phyloP scores from a whole-genome alignment of 2,113 vertebrate species.

The Gymnobelideus leadbeateri region DNA sequence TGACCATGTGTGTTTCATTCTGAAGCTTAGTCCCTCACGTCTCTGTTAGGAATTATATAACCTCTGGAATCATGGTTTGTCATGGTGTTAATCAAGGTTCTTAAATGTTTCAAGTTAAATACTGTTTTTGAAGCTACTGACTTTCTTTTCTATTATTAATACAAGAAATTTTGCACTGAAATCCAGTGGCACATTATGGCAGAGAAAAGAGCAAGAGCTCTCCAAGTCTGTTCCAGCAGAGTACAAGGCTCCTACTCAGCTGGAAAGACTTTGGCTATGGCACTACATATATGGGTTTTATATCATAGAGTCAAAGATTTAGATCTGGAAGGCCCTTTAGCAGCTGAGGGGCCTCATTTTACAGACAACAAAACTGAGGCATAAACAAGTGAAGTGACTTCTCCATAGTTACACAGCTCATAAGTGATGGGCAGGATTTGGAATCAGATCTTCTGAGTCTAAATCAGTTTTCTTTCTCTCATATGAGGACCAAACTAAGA shows the following conservation, averaged over 20 bases:
- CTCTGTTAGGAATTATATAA: neutral
- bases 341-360: too few species aligned
- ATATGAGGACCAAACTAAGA: neutral
- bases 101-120: neutral
- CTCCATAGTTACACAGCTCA: neutral
- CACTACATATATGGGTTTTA: neutral
- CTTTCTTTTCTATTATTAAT: neutral
- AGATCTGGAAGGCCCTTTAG: too few species aligned
- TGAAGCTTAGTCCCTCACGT: neutral
- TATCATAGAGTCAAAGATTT: neutral
- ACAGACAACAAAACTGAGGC: too few species aligned
- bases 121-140: neutral
- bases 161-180: neutral
- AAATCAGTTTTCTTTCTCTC: too few species aligned
- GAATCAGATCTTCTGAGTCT: neutral
- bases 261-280: neutral
- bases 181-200: neutral
- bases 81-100: neutral
- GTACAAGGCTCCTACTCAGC: neutral
- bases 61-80: neutral
- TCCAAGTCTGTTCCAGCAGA: neutral
- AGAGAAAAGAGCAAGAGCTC: neutral
- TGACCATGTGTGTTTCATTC: neutral
- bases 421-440: neutral
- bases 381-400: neutral